These are phyloP conservation scores for Chaetogeoica ovagalla DNA, from an alignment of 2,888 invertebrate genomes.

Conservation along the genomic window DNA sequence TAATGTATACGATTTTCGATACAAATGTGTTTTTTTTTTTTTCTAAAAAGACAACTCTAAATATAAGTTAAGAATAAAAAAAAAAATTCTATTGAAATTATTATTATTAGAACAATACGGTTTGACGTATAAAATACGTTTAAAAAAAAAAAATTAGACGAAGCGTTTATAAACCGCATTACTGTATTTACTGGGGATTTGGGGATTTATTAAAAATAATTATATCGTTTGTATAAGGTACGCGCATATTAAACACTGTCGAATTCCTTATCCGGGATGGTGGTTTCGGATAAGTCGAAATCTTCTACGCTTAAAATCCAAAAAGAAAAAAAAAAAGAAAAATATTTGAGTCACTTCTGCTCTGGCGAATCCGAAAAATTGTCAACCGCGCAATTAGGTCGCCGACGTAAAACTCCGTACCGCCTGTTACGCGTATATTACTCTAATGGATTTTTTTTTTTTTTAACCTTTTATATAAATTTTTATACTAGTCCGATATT, in stretches of 20 bases:
- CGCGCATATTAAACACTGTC: neutral
- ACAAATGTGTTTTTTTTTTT: neutral
- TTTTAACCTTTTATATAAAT: neutral
- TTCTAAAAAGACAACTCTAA: neutral
- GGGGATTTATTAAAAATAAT: neutral
- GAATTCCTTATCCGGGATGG: neutral
- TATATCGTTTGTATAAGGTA: neutral
- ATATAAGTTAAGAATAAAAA: neutral
- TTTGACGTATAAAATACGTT: neutral
- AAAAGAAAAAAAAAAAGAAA: too few species aligned
- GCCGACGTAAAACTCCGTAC: neutral
- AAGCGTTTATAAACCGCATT: neutral
- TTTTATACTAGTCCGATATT: neutral
- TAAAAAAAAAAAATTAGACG: neutral
- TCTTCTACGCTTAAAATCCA: slow-evolving; percentile 6
- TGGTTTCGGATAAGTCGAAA: slow-evolving; percentile 5
- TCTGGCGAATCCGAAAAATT: slow-evolving; percentile 4
- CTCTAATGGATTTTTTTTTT: neutral
- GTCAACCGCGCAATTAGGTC: slow-evolving; percentile 28
- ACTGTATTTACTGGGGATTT: neutral
- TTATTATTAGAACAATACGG: neutral
- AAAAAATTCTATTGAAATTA: neutral
- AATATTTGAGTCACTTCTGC: neutral
- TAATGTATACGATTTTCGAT: neutral
- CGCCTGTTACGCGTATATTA: slow-evolving; percentile 3